Evolutionary conservation across 2,113 vertebrate genomes (phyloP).

Genomic region (Spea bombifrons): DNA sequence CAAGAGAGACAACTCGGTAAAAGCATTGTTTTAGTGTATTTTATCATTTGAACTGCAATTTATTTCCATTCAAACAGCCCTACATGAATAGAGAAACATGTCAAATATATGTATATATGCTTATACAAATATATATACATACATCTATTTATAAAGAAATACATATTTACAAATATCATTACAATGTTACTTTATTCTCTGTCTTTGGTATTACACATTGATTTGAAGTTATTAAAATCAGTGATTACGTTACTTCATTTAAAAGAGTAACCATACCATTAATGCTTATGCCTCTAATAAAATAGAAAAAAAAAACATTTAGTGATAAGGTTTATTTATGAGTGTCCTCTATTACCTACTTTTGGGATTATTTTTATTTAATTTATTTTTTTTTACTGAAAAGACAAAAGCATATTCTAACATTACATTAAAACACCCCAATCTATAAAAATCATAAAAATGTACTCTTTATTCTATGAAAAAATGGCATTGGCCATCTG

Average conservation of each 20-base stretch:
- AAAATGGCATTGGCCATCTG: conserved; percentile 16
- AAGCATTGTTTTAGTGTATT: conserved; percentile 9
- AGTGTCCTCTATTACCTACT: neutral
- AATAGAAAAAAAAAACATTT: conserved; percentile 5
- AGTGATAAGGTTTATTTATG: neutral
- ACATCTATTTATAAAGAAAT: conserved; percentile 43
- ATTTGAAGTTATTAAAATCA: neutral
- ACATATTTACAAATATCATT: conserved; percentile 47
- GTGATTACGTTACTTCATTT: conserved; percentile 15
- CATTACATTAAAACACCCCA: conserved; percentile 21
- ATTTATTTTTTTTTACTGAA: neutral
- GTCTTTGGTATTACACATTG: conserved; percentile 40
- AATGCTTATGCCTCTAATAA: conserved; percentile 12
- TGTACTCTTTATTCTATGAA: conserved; percentile 7
- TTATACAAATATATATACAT: conserved; percentile 36
- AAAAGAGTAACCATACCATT: conserved; percentile 1
- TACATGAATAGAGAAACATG: conserved; percentile 30
- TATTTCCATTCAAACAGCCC: conserved; percentile 38
- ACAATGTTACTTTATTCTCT: conserved; percentile 28
- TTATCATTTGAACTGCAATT: conserved; percentile 26
- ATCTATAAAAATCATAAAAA: conserved; percentile 32
- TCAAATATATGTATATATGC: conserved; percentile 44
- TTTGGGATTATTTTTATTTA: too few relatives aligned
- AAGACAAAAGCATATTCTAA: conserved; percentile 23
- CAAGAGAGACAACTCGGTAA: neutral